Percentiles rank a stretch among this genome's conserved stretches.
These are phyloP conservation scores for Drosophila neotestacea DNA, from an alignment of 2,888 invertebrate species.

Conservation along the genomic window DNA sequence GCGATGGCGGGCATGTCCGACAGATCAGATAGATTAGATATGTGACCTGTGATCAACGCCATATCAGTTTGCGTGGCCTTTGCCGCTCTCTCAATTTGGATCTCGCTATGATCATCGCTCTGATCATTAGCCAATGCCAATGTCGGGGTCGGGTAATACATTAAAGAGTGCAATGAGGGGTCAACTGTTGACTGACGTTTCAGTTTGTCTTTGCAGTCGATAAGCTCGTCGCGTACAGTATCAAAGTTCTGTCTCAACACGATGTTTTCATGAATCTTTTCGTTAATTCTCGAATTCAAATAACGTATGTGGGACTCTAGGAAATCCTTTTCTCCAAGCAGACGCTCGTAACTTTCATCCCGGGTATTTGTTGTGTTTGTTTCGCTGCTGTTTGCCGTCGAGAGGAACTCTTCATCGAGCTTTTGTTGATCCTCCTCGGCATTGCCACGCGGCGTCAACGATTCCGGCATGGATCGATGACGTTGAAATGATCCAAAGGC, in stretches of 20 bases:
- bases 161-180: not conserved
- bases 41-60: slow-evolving; percentile 19
- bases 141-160: slow-evolving; percentile 10
- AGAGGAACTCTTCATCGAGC: slow-evolving; percentile 39
- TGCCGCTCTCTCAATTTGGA: slow-evolving; percentile 8
- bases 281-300: slow-evolving; percentile 70
- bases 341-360: slow-evolving; percentile 58
- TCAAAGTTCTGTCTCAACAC: slow-evolving; percentile 77
- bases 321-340: slow-evolving; percentile 64
- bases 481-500: slow-evolving; percentile 56
- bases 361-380: slow-evolving; percentile 34
- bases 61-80: slow-evolving; percentile 80
- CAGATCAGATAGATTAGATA: slow-evolving; percentile 35
- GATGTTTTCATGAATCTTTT: slow-evolving; percentile 73
- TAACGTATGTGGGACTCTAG: slow-evolving; percentile 69
- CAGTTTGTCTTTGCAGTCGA: slow-evolving; percentile 71
- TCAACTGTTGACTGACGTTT: slow-evolving; percentile 41
- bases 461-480: slow-evolving; percentile 80
- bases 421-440: slow-evolving; percentile 56
- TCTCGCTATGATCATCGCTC: not conserved
- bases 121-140: too few species aligned
- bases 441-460: slow-evolving; percentile 51
- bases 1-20: slow-evolving; percentile 48
- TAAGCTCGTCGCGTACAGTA: slow-evolving; percentile 74
- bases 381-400: slow-evolving; percentile 38